These are phyloP conservation scores for Lasioglossum vierecki DNA, from an alignment of 2,888 invertebrate species.

Conservation along the genomic window DNA sequence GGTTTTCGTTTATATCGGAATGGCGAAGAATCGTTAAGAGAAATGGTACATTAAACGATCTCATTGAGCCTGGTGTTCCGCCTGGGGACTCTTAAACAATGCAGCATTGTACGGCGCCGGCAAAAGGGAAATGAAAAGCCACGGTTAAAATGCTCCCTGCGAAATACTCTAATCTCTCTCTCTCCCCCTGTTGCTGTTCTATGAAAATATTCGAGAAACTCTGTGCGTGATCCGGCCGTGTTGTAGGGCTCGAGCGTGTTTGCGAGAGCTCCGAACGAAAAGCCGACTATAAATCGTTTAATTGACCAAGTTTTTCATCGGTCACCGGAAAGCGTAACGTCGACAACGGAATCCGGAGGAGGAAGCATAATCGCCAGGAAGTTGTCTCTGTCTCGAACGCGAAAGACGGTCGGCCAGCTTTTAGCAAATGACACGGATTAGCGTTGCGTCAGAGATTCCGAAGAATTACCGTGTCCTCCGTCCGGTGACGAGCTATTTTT, in stretches of 20 bases:
- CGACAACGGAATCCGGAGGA: neutral
- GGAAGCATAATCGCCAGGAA: constrained; percentile 9
- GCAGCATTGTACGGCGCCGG: neutral
- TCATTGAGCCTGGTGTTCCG: neutral
- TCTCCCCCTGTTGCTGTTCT: neutral
- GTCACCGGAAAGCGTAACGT: neutral
- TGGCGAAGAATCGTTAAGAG: neutral
- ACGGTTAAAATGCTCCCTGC: constrained; percentile 10
- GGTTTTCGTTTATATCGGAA: neutral
- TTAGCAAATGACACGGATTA: constrained; percentile 35
- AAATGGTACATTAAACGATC: constrained; percentile 5
- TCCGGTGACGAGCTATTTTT: constrained; percentile 13
- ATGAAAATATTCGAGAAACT: constrained; percentile 5
- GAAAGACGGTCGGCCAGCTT: constrained; percentile 11
- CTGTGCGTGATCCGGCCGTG: neutral
- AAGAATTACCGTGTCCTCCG: constrained; percentile 20
- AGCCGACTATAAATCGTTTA: neutral
- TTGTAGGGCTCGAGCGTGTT: neutral
- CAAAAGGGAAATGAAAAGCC: constrained; percentile 8
- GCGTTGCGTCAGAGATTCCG: constrained; percentile 30
- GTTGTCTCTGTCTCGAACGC: constrained; percentile 22
- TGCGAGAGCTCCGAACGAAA: neutral
- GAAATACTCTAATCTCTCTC: constrained; percentile 3
- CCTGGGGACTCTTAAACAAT: neutral
- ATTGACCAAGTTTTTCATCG: constrained; percentile 27